Percentiles rank a stretch among this genome's conserved stretches.
Evolutionary conservation across 2,797 vertebrate species (phyloP).

Genomic region (Semaprochilodus insignis): DNA sequence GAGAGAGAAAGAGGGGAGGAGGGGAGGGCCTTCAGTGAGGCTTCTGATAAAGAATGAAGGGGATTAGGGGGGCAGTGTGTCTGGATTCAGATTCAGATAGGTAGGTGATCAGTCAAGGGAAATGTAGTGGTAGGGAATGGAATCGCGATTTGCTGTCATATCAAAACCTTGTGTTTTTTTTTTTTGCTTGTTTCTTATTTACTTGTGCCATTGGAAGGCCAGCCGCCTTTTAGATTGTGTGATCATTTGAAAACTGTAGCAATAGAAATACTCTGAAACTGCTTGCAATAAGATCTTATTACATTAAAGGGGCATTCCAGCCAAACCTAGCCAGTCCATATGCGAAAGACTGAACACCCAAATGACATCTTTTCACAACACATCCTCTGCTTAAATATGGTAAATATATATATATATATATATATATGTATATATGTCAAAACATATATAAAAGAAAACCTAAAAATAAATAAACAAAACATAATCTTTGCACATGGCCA

Average conservation of each 20-base stretch:
- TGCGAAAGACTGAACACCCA: too few relatives aligned
- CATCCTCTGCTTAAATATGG: too few relatives aligned
- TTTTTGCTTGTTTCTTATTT: background rate
- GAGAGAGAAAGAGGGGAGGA: constrained; percentile 16
- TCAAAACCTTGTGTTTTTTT: background rate
- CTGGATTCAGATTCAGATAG: constrained; percentile 20
- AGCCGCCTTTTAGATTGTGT: background rate
- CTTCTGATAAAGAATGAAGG: constrained; percentile 1
- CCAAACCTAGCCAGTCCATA: too few relatives aligned
- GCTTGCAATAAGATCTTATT: background rate
- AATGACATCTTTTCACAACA: too few relatives aligned
- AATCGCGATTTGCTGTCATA: background rate
- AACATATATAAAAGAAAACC: too few relatives aligned
- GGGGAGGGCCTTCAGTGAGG: constrained; percentile 7
- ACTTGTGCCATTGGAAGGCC: background rate
- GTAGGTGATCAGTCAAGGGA: constrained; percentile 2
- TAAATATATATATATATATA: too few relatives aligned
- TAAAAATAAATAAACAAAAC: too few relatives aligned
- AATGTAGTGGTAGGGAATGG: background rate
- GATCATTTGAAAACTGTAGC: background rate
- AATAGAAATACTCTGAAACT: background rate
- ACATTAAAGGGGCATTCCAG: background rate
- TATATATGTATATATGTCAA: too few relatives aligned
- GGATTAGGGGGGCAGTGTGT: background rate
- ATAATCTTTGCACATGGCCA: too few relatives aligned